Evolutionary conservation across 2,113 vertebrate species (phyloP), one percentile per base, ranked within the genome.

Genomic region (Myotis yumanensis): DNA sequence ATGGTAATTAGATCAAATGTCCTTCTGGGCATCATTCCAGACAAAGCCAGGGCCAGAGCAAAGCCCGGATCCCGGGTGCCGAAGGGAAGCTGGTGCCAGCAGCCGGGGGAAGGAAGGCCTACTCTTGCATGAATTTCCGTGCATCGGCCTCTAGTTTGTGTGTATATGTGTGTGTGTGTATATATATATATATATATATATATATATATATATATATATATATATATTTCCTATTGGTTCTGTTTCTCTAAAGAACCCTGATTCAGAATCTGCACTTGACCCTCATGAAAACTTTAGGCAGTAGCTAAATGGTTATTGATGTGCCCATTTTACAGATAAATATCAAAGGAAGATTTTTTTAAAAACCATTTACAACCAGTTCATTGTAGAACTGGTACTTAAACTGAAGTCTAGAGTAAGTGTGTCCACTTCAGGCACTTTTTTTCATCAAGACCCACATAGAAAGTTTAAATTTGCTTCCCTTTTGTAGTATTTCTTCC

Each of bases 311-410:
- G 11, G 5, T 89, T 80, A n/a, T 28, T 80, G 3, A 35, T 87
- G 9, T 75, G 15, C 43, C 66, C 76, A 71, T 84, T 91, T 96
- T 84, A 68, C 18, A 93, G 71, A 82, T 57, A 59, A 86, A 89
- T 37, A 32, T 90, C 73, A 69, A 90, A 91, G 69, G 35, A 75
- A 91, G 57, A 16, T 51, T 32, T 71, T 77, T 52, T 15, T 3
- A 7, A 54, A 81, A 89, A 51, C 51, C 32, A 59, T 28, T 90
- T 73, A 35, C n/a, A 46, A 28, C 11, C 46, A 51, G 12, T 69
- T 94, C 43, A 69, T 95, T 79, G 20, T 46, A 77, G 54, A 86
- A 85, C 43, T 59, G 77, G 35, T 81, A 92, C 28, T 80, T 84
- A 80, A 83, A 48, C 76, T 40, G 25, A 89, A 81, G 43, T 86